phyloP scores from a whole-genome alignment of 2,113 vertebrate species.

The Clupea harengus region DNA sequence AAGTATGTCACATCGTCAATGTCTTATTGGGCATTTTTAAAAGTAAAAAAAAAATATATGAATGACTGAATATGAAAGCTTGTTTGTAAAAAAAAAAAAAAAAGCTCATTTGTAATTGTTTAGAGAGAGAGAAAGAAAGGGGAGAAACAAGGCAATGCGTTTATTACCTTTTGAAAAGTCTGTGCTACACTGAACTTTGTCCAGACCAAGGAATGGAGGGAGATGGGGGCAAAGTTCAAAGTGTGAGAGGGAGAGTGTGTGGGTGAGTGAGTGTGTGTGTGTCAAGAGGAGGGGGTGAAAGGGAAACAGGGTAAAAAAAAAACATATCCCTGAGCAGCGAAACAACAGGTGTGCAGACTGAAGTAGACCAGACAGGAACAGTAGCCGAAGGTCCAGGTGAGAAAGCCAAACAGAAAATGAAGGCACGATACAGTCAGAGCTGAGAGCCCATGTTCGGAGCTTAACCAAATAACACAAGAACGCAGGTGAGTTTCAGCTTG shows the following conservation, averaged over 20 bases:
- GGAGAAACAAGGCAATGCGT: constrained; percentile 19
- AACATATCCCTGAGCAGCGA: constrained; percentile 69
- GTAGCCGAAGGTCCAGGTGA: constrained; percentile 41
- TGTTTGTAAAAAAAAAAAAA: too few relatives aligned
- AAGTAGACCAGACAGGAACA: constrained; percentile 56
- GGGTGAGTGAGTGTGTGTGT: neutral
- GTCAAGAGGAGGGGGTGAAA: constrained; percentile 62
- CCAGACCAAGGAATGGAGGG: constrained; percentile 58
- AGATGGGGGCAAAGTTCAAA: constrained; percentile 74
- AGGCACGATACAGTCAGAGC: constrained; percentile 8
- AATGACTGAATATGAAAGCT: neutral
- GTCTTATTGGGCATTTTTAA: neutral
- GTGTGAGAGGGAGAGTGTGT: constrained; percentile 37
- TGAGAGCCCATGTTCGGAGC: neutral
- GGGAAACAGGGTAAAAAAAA: constrained; percentile 64
- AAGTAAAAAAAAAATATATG: neutral
- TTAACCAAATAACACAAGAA: neutral
- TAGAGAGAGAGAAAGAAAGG: constrained; percentile 42
- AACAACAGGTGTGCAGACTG: constrained; percentile 69
- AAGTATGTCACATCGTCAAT: too few relatives aligned
- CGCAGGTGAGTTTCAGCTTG: neutral
- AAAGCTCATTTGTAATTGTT: too few relatives aligned
- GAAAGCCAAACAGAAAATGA: constrained; percentile 55
- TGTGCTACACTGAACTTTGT: constrained; percentile 67
- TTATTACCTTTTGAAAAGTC: constrained; percentile 53